Evolutionary conservation across 2,888 invertebrate species (phyloP).

Genomic region (Andrena camellia): DNA sequence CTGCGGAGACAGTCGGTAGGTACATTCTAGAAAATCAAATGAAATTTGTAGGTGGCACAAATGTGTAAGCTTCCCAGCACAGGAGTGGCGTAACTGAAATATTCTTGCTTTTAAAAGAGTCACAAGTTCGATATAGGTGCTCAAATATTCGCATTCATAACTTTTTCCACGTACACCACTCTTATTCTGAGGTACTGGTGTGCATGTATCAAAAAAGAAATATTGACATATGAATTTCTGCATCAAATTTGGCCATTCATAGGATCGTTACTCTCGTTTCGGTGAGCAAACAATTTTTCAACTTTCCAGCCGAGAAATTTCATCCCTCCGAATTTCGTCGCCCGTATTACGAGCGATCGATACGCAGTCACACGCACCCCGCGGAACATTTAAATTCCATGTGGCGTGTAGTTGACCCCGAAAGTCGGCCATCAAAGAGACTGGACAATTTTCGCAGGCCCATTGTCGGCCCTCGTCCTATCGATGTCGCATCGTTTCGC

Average conservation of each 20-base stretch:
- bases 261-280: neutral
- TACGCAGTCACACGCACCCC: neutral
- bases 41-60: neutral
- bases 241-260: neutral
- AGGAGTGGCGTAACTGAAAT: too few relatives aligned
- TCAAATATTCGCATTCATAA: neutral
- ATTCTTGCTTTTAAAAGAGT: too few relatives aligned
- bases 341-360: neutral
- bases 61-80: too few relatives aligned
- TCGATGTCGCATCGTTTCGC: conserved; percentile 55
- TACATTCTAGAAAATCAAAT: too few relatives aligned
- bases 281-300: too few relatives aligned
- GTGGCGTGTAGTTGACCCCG: neutral
- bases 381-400: neutral
- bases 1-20: neutral
- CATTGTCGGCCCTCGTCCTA: conserved; percentile 59
- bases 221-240: neutral
- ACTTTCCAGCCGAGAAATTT: neutral
- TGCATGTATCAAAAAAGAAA: neutral
- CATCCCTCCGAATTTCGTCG: neutral
- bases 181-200: neutral
- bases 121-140: too few relatives aligned
- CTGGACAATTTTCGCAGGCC: conserved; percentile 35
- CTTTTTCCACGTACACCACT: neutral
- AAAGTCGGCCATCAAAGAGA: neutral